Evolutionary conservation across 2,888 invertebrate genomes (phyloP).

Genomic region (Cylloceria caligata): DNA sequence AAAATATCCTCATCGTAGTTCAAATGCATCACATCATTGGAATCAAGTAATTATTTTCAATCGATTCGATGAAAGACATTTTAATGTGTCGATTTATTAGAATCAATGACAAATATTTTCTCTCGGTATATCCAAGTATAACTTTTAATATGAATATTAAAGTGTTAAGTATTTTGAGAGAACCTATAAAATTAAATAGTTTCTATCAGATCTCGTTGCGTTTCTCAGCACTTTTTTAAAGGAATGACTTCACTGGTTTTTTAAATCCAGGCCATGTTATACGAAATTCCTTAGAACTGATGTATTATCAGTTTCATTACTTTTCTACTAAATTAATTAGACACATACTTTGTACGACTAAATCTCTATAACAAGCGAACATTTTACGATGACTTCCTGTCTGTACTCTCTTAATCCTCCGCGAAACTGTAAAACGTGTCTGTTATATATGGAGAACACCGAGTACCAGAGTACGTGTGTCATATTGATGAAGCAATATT

Average conservation of each 20-base stretch:
- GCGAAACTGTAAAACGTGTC: neutral
- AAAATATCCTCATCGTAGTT: no score
- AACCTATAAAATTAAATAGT: no score
- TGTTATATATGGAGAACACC: neutral
- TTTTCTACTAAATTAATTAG: neutral
- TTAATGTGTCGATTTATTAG: no score
- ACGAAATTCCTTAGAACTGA: neutral
- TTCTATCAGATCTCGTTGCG: no score
- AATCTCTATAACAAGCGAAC: neutral
- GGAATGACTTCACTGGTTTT: neutral
- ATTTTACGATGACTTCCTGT: neutral
- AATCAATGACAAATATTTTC: no score
- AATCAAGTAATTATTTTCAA: no score
- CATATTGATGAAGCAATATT: constrained; percentile 61
- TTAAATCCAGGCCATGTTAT: neutral
- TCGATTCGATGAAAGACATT: no score
- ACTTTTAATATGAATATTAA: no score
- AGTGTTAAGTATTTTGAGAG: no score
- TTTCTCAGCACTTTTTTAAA: neutral
- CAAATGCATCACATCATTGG: no score
- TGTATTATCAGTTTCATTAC: neutral
- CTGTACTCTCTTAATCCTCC: neutral
- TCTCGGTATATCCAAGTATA: no score
- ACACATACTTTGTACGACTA: neutral
- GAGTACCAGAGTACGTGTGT: constrained; percentile 6